A percentile compares a stretch with the other conserved stretches of the same genome.
Conservation (phyloP, 1,140 invertebrate species). For the Drosophila quadrilineata region DNA sequence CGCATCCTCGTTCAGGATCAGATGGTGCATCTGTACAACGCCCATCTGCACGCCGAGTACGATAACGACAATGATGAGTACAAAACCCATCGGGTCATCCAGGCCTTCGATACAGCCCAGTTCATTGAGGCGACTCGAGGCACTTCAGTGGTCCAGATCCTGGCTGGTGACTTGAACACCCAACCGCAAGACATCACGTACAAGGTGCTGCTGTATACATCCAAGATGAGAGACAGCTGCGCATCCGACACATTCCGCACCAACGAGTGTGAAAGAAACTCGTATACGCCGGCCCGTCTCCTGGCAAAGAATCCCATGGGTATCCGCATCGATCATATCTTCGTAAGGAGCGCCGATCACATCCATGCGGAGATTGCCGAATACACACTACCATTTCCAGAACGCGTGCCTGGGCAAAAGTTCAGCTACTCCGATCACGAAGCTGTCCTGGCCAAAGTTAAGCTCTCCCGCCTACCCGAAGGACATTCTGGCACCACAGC, state of each 20-base stretch:
- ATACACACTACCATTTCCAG: slow-evolving; percentile 88
- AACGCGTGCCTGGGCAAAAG: slow-evolving; percentile 86
- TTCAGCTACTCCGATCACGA: slow-evolving; percentile 96
- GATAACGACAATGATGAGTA: slow-evolving; percentile 93
- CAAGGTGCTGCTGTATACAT: slow-evolving; percentile 82
- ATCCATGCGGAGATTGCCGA: slow-evolving; percentile 84
- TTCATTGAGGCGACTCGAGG: slow-evolving; percentile 93
- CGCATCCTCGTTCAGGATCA: slow-evolving; percentile 86
- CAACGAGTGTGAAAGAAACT: slow-evolving; percentile 91
- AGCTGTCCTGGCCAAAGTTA: slow-evolving; percentile 88
- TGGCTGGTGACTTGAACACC: slow-evolving; percentile 96
- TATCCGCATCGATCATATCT: slow-evolving; percentile 95
- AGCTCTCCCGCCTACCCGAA: slow-evolving; percentile 25
- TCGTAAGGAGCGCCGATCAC: slow-evolving; percentile 84
- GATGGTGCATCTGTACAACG: slow-evolving; percentile 90
- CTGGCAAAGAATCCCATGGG: slow-evolving; percentile 86
- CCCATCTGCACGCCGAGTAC: slow-evolving; percentile 98
- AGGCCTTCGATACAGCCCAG: slow-evolving; percentile 96
- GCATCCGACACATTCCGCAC: slow-evolving; percentile 84
- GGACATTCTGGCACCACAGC: not conserved
- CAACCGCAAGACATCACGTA: slow-evolving; percentile 93
- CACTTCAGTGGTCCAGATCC: slow-evolving; percentile 89
- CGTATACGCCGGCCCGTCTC: slow-evolving; percentile 86
- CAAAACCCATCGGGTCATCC: slow-evolving; percentile 92
- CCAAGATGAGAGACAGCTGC: slow-evolving; percentile 82